Evolutionary conservation across 2,113 vertebrate species (phyloP).

Genomic region (Peromyscus polionotus): DNA sequence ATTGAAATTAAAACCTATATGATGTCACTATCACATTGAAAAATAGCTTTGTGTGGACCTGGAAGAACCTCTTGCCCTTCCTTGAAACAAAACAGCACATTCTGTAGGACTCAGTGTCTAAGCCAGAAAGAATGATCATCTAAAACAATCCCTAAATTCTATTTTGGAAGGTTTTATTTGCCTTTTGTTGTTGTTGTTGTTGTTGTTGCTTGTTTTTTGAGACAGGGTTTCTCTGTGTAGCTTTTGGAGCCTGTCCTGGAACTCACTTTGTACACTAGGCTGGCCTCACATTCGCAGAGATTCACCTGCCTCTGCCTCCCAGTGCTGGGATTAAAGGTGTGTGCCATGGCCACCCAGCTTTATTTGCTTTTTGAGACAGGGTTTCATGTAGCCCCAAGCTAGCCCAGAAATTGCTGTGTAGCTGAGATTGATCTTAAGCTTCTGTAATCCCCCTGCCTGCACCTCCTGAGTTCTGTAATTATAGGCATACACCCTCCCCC

Average conservation of each 20-base stretch:
- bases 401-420: background rate
- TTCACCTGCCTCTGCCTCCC: too few species aligned
- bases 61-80: background rate
- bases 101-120: background rate
- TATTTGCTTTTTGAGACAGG: background rate
- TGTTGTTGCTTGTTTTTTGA: too few species aligned
- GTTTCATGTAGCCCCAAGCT: background rate
- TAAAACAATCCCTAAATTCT: background rate
- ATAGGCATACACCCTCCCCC: accelerated
- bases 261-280: too few species aligned
- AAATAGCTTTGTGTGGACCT: too few species aligned
- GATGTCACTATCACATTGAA: background rate
- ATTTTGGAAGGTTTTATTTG: background rate
- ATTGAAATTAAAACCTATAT: background rate
- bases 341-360: too few species aligned
- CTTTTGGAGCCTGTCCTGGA: too few species aligned
- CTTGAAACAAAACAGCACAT: too few species aligned
- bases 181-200: too few species aligned
- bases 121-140: background rate
- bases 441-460: background rate
- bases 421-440: background rate
- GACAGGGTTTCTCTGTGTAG: too few species aligned
- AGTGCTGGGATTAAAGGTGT: too few species aligned
- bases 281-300: too few species aligned
- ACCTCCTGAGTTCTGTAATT: background rate